Conservation (phyloP, 1,140 invertebrate species). For the Sinonovacula constricta region DNA sequence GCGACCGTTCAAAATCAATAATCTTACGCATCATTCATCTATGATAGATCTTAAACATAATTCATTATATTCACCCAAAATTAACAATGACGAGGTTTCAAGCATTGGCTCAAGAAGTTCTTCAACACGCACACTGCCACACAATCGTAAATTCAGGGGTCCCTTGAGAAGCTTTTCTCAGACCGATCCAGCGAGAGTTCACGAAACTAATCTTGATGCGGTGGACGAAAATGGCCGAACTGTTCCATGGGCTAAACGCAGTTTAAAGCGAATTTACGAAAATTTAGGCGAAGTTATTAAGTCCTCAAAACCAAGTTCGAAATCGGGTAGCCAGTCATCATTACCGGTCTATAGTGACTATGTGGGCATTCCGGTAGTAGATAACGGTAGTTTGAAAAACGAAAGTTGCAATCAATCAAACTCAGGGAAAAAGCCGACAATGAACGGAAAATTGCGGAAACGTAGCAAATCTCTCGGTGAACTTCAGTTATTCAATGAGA, state of each 20-base stretch:
- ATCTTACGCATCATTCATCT: constrained; percentile 36
- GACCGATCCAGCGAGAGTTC: constrained; percentile 1
- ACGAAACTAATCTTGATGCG: constrained; percentile 43
- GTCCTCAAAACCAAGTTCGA: not conserved
- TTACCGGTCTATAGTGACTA: constrained; percentile 37
- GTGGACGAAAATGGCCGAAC: constrained; percentile 31
- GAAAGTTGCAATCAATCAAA: not conserved
- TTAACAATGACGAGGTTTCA: constrained; percentile 37
- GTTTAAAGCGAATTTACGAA: constrained; percentile 49
- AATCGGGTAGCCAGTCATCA: too few species aligned
- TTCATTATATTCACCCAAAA: constrained; percentile 43
- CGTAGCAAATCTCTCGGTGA: constrained; percentile 68
- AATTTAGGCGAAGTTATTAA: constrained; percentile 45
- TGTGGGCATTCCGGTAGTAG: constrained; percentile 34
- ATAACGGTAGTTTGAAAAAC: constrained; percentile 12
- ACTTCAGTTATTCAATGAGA: constrained; percentile 47
- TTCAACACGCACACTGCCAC: constrained; percentile 25
- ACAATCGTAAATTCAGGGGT: constrained; percentile 23
- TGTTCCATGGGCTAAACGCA: constrained; percentile 47
- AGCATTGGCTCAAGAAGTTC: not conserved
- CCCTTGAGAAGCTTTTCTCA: constrained; percentile 35
- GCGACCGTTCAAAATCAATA: constrained; percentile 11
- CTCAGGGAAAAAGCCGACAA: constrained; percentile 9
- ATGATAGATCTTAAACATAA: constrained; percentile 54
- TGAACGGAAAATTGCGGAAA: constrained; percentile 33